Base-by-base conservation (phyloP, 2,888 invertebrate species). In the Archaeoteleia sp. region DNA sequence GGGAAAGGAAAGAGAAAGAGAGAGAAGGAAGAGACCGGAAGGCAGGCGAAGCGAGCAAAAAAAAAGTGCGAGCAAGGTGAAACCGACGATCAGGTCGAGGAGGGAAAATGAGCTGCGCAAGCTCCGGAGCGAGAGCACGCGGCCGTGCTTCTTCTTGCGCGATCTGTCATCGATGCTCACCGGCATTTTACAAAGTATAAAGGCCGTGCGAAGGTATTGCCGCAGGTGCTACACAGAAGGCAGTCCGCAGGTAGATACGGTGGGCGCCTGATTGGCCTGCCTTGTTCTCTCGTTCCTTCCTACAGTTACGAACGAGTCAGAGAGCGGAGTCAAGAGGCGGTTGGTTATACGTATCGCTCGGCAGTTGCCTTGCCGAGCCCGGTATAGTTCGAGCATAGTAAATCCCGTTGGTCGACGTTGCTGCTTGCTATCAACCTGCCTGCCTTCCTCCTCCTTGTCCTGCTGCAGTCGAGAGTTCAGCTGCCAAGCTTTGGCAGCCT, bases 211-310 rank as follows among this genome's bases (percentile, higher is more conserved):
- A 68, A 45, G 74, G 66, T 72, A 73, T 73, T 61, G 76, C 77
- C 73, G 80, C 82, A 82, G 82, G 83, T 83, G 83, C 77, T 77
- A 75, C 74, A 76, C 75, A 75, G 77, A 79, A 76, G 75, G 78
- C 78, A 74, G 78, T 77, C 76, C 75, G 75, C 79, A 78, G 81
- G 81, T 79, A 80, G 75, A 80, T 75, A 77, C 74, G 78, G 81
- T 82, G 81, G 80, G 72, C 77, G 78, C 78, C 83, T 81, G 83
- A 83, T 83, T 83, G 83, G 83, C 81, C 78, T 81, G 81, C 74
- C 68, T 67, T 77, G 73, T 72, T 72, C 73, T 71, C 74, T 70
- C 71, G 78, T 78, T 77, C 80, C 82, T 73, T 79, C 79, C 81
- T 82, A 79, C 77, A 70, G 78, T 78, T 76, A 71, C 54, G 76